These are phyloP conservation scores for Scopus umbretta DNA, from an alignment of 2,113 vertebrate species.

Conservation along the genomic window DNA sequence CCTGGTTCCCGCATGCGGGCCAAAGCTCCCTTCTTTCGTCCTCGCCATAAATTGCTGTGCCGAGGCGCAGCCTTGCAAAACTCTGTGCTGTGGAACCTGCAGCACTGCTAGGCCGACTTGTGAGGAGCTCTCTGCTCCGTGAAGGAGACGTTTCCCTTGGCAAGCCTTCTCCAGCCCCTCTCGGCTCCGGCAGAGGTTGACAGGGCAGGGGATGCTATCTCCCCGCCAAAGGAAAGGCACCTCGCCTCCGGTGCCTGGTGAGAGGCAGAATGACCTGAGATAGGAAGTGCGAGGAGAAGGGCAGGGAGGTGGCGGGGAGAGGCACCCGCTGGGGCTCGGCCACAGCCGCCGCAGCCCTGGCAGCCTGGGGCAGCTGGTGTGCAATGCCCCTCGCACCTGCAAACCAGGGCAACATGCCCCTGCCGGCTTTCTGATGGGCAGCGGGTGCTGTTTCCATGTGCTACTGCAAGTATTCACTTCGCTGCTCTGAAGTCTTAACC, in stretches of 20 bases:
- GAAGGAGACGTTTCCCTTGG: background rate
- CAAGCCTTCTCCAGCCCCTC: background rate
- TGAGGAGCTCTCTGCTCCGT: fast-evolving
- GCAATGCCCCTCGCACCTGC: background rate
- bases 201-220: background rate
- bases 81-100: background rate
- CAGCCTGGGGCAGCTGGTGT: background rate
- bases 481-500: background rate
- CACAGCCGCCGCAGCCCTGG: background rate
- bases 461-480: background rate
- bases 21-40: background rate
- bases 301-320: background rate
- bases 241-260: fast-evolving
- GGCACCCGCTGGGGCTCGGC: fast-evolving
- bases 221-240: background rate
- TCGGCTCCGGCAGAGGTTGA: background rate
- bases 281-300: background rate
- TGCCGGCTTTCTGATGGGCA: background rate
- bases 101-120: background rate
- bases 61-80: background rate
- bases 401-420: background rate
- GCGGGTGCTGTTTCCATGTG: background rate
- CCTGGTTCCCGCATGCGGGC: background rate
- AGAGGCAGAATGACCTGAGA: background rate
- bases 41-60: background rate